A percentile compares a stretch with the other conserved stretches of the same genome.
These are phyloP conservation scores for Echeneis naucrates DNA, from an alignment of 2,797 vertebrate species.

Conservation along the genomic window DNA sequence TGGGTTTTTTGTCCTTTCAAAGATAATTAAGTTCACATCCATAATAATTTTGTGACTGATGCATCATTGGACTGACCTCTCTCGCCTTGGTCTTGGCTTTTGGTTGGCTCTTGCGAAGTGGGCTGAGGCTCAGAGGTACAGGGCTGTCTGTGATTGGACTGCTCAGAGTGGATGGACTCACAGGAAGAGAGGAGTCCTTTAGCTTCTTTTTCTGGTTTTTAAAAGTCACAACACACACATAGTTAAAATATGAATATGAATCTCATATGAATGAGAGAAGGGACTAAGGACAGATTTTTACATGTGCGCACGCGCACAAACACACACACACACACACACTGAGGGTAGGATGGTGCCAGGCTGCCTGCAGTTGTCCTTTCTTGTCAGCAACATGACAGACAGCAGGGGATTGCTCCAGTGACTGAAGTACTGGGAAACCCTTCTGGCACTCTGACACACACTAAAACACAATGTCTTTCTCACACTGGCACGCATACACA, in stretches of 20 bases:
- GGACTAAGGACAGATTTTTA: slow-evolving; percentile 31
- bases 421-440: slow-evolving; percentile 78
- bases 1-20: slow-evolving; percentile 28
- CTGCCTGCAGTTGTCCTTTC: slow-evolving; percentile 79
- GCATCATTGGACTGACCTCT: slow-evolving; percentile 84
- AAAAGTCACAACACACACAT: slow-evolving; percentile 52
- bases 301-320: no score
- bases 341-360: slow-evolving; percentile 63
- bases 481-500: slow-evolving; percentile 45
- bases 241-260: slow-evolving; percentile 16
- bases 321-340: slow-evolving; percentile 40
- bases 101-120: slow-evolving; percentile 85
- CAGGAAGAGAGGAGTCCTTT: slow-evolving; percentile 86
- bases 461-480: slow-evolving; percentile 57
- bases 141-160: slow-evolving; percentile 84
- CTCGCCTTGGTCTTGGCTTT: slow-evolving; percentile 90
- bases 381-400: slow-evolving; percentile 79
- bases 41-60: slow-evolving; percentile 32
- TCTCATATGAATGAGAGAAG: slow-evolving; percentile 26
- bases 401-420: slow-evolving; percentile 77
- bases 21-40: slow-evolving; percentile 29
- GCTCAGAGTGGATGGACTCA: slow-evolving; percentile 77
- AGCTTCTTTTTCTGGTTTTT: slow-evolving; percentile 90
- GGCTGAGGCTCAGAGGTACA: slow-evolving; percentile 80
- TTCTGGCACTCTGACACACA: slow-evolving; percentile 66